These are phyloP conservation scores for Ciconia stormi DNA, from an alignment of 2,113 vertebrate species.

Conservation along the genomic window DNA sequence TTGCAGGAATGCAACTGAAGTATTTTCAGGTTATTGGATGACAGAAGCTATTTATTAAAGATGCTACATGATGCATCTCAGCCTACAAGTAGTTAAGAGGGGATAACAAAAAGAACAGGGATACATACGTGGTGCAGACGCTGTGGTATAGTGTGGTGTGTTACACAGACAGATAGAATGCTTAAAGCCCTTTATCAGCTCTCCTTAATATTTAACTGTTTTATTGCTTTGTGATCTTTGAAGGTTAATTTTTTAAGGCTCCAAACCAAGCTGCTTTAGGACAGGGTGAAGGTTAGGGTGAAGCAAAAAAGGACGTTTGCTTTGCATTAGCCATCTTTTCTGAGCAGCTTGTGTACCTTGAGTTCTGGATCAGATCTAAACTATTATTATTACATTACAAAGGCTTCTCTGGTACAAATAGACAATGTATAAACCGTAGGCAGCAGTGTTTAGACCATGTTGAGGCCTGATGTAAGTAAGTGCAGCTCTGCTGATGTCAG, in stretches of 20 bases:
- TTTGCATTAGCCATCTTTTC: background rate
- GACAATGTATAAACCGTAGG: background rate
- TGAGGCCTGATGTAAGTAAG: background rate
- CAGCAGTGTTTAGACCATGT: background rate
- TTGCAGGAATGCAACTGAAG: background rate
- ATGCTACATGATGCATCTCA: background rate
- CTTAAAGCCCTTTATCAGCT: background rate
- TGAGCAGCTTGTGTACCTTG: background rate
- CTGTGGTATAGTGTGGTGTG: background rate
- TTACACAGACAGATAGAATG: background rate
- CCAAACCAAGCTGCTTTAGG: background rate
- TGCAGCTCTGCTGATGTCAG: conserved; percentile 8
- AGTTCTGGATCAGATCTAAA: background rate
- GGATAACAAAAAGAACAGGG: background rate
- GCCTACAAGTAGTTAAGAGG: background rate
- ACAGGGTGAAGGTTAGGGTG: background rate
- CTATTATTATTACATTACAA: background rate
- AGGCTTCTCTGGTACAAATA: background rate
- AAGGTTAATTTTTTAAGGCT: background rate
- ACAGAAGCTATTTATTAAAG: background rate
- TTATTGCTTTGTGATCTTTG: background rate
- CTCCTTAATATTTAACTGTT: background rate
- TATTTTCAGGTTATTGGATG: background rate
- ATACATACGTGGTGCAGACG: background rate
- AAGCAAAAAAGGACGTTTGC: background rate